Percentiles rank a stretch among this genome's conserved stretches.
Conservation (phyloP, 1,140 invertebrate species). For the Camponotus pennsylvanicus region DNA sequence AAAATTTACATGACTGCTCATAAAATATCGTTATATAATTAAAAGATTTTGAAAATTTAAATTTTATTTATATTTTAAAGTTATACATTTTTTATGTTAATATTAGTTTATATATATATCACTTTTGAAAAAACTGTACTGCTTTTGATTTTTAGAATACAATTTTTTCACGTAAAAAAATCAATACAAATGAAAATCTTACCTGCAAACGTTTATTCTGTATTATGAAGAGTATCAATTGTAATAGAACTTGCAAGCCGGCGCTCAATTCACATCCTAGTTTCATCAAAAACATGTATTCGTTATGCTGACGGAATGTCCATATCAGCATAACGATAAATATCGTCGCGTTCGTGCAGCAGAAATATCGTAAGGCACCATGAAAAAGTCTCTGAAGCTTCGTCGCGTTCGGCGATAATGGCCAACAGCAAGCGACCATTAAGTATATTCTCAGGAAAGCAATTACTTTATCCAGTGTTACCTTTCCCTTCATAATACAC, state of each 20-base stretch:
- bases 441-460: slow-evolving; percentile 60
- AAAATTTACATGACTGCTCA: too few relatives aligned
- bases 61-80: too few relatives aligned
- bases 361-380: slow-evolving; percentile 24
- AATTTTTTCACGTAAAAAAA: neutral
- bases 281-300: slow-evolving; percentile 48
- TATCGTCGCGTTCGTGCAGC: neutral
- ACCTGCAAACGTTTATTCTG: slow-evolving; percentile 63
- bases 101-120: too few relatives aligned
- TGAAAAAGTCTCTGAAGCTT: slow-evolving; percentile 12
- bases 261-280: slow-evolving; percentile 46
- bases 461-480: slow-evolving; percentile 49
- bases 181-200: slow-evolving; percentile 21
- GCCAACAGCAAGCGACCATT: slow-evolving; percentile 63
- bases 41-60: too few relatives aligned
- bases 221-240: slow-evolving; percentile 31
- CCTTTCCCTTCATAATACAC: neutral
- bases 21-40: too few relatives aligned
- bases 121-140: too few relatives aligned
- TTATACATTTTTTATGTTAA: too few relatives aligned
- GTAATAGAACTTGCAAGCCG: slow-evolving; percentile 50
- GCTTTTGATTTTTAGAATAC: neutral
- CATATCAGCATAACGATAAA: slow-evolving; percentile 21
- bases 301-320: slow-evolving; percentile 28
- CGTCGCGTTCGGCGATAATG: slow-evolving; percentile 24